Evolutionary conservation across 2,888 invertebrate genomes (phyloP).

Genomic region (Erebia aethiops): DNA sequence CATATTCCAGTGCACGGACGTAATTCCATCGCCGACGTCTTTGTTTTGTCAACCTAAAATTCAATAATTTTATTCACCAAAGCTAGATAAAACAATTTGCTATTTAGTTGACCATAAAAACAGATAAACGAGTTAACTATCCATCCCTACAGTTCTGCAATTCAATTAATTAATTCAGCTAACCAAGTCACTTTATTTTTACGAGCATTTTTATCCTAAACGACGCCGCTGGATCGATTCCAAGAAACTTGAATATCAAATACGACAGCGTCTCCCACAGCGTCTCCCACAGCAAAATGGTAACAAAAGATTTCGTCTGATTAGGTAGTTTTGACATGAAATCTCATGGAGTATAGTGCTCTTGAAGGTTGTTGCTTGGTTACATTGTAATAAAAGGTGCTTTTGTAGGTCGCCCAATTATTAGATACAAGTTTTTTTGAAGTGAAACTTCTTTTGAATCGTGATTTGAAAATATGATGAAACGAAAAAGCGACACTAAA

Average conservation of each 20-base stretch:
- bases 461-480: no score
- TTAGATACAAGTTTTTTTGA: background rate
- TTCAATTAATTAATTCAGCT: conserved; percentile 15
- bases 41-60: no score
- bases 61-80: no score
- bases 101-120: background rate
- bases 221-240: conserved; percentile 63
- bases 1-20: no score
- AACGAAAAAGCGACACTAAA: no score
- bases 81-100: background rate
- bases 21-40: no score
- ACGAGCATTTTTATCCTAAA: conserved; percentile 56
- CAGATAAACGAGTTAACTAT: background rate
- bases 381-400: conserved; percentile 27
- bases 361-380: conserved; percentile 33
- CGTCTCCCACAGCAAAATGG: conserved; percentile 57
- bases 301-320: conserved; percentile 50
- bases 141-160: background rate
- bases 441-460: no score
- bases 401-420: conserved; percentile 19
- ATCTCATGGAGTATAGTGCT: conserved; percentile 49
- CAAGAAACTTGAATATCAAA: conserved; percentile 66
- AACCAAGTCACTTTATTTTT: conserved; percentile 48
- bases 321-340: conserved; percentile 48
- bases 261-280: conserved; percentile 63